Conservation (phyloP, 2,888 invertebrate species). For the Microctonus aethiopoides region DNA sequence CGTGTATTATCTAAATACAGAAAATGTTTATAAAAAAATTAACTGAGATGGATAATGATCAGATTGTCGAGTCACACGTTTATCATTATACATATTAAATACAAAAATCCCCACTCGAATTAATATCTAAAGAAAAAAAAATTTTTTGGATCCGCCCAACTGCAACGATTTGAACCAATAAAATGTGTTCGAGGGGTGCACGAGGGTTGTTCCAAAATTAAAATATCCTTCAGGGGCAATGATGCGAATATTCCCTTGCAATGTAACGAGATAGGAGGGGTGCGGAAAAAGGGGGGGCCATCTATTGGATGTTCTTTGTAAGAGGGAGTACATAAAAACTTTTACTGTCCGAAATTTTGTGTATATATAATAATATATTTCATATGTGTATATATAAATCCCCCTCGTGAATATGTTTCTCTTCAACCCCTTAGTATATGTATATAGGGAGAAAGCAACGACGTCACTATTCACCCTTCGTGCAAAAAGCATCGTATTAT, state of each 20-base stretch:
- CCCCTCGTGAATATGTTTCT: conserved; percentile 2
- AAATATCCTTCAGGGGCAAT: conserved; percentile 55
- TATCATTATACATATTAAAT: neutral
- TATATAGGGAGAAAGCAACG: neutral
- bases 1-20: neutral
- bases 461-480: conserved; percentile 24
- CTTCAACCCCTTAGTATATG: conserved; percentile 27
- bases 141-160: conserved; percentile 49
- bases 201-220: conserved; percentile 53
- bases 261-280: conserved; percentile 26
- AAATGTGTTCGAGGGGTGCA: conserved; percentile 28
- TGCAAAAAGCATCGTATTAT: conserved; percentile 36
- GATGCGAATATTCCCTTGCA: conserved; percentile 42
- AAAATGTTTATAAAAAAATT: neutral
- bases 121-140: conserved; percentile 8
- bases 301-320: neutral
- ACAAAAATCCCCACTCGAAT: neutral
- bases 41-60: neutral
- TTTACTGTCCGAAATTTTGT: neutral
- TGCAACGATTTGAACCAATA: conserved; percentile 46
- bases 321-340: conserved; percentile 1
- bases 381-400: neutral
- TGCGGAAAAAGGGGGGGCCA: neutral
- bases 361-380: too few species aligned
- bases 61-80: conserved; percentile 1